Percentiles rank a stretch among this genome's conserved stretches.
Conservation (phyloP, 2,888 invertebrate species). For the Napeogenes inachia region DNA sequence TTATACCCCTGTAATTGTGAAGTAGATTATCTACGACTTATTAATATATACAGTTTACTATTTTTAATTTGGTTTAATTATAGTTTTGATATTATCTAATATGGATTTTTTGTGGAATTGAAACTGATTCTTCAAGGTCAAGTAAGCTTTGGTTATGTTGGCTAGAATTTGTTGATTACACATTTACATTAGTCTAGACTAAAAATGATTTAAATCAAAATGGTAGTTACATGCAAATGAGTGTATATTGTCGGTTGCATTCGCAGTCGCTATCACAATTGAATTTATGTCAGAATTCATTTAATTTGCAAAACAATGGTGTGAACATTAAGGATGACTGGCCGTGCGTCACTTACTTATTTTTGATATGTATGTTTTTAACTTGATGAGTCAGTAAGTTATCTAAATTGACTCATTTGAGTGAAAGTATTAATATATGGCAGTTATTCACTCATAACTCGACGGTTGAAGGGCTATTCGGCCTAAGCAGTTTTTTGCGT, state of each 20-base stretch:
- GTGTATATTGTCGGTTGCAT: slow-evolving; percentile 1
- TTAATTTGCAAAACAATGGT: slow-evolving; percentile 44
- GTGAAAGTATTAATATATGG: slow-evolving; percentile 15
- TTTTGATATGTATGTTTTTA: slow-evolving; percentile 41
- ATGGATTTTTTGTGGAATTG: background rate
- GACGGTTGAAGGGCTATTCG: too few relatives aligned
- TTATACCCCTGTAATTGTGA: slow-evolving; percentile 32
- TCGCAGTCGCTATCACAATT: slow-evolving; percentile 5
- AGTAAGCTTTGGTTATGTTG: background rate
- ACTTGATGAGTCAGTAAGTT: slow-evolving; percentile 61
- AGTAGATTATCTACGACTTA: slow-evolving; percentile 13
- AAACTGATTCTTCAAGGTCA: background rate
- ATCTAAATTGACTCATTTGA: slow-evolving; percentile 57
- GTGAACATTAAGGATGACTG: slow-evolving; percentile 41
- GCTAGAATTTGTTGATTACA: too few relatives aligned
- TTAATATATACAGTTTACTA: background rate
- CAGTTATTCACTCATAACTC: background rate
- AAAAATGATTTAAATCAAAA: background rate
- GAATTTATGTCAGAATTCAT: slow-evolving; percentile 11
- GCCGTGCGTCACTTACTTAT: slow-evolving; percentile 63
- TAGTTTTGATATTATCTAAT: background rate
- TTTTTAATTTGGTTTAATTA: slow-evolving; percentile 6
- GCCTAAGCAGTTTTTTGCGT: too few relatives aligned
- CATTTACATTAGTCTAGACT: too few relatives aligned
- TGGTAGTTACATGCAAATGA: background rate